phyloP scores from a whole-genome alignment of 2,113 vertebrate species.

The Plecturocebus donacophilus region DNA sequence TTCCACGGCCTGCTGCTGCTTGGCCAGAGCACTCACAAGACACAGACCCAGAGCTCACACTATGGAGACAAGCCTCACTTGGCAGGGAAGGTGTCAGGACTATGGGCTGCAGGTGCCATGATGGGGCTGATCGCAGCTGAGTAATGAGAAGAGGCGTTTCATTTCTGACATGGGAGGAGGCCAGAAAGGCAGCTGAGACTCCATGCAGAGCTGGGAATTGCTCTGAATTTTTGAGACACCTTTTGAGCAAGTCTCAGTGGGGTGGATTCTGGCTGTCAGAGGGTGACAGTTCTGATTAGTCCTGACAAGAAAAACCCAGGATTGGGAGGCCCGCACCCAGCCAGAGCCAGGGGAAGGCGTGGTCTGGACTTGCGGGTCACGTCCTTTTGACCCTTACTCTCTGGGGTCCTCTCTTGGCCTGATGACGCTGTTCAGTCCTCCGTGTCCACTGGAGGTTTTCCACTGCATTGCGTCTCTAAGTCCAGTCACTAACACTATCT shows the following conservation, averaged over 20 bases:
- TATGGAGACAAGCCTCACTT: not conserved
- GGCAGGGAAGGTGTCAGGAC: not conserved
- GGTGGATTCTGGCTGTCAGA: not conserved
- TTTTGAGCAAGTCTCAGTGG: not conserved
- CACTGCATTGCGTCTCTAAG: fast-evolving
- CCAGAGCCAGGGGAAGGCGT: not conserved
- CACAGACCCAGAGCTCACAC: not conserved
- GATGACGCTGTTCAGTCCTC: not conserved
- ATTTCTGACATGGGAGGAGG: not conserved
- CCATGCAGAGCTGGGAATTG: not conserved
- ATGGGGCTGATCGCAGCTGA: fast-evolving
- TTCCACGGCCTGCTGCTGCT: not conserved
- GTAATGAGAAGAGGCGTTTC: not conserved
- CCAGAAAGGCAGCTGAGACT: not conserved
- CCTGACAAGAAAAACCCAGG: not conserved
- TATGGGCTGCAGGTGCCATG: not conserved
- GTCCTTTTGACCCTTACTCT: not conserved
- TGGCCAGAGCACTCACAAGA: not conserved
- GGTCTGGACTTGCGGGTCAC: not conserved
- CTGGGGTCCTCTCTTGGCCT: not conserved
- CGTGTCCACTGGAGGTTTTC: not conserved
- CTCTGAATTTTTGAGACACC: not conserved
- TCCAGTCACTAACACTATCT: not conserved
- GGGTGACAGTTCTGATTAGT: not conserved
- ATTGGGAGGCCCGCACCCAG: fast-evolving